Percentiles rank a stretch among this genome's conserved stretches.
These are phyloP conservation scores for Ectropis grisescens DNA, from an alignment of 1,140 invertebrate species.

Conservation along the genomic window DNA sequence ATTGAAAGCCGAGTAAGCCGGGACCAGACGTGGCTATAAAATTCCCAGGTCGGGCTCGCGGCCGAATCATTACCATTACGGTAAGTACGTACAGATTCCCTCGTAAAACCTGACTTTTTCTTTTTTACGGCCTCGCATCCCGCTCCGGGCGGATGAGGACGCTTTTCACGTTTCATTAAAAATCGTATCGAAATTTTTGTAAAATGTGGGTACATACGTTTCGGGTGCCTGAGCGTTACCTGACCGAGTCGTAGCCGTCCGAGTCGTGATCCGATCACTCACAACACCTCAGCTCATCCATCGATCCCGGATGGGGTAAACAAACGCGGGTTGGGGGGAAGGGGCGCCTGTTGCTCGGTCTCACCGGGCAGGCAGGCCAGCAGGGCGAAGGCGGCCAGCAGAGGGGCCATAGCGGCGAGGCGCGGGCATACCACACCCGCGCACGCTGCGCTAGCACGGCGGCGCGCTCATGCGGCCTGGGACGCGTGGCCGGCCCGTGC, in stretches of 20 bases:
- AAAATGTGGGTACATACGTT: no score
- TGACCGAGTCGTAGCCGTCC: no score
- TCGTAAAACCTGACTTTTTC: conserved; percentile 22
- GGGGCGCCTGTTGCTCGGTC: conserved; percentile 46
- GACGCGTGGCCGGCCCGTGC: conserved; percentile 45
- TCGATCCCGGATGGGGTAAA: conserved; percentile 45
- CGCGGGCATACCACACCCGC: conserved; percentile 65
- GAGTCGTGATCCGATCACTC: conserved; percentile 16
- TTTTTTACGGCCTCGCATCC: conserved; percentile 16
- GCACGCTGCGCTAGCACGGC: conserved; percentile 60
- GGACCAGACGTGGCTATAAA: no score
- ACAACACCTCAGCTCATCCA: conserved; percentile 45
- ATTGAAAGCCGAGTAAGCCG: no score
- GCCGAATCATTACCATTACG: conserved; percentile 18
- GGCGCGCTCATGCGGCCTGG: conserved; percentile 57
- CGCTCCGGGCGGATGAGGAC: no score
- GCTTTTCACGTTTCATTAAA: no score
- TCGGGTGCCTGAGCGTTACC: no score
- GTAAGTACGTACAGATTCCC: conserved; percentile 19
- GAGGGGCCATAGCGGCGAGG: conserved; percentile 50
- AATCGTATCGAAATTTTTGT: no score
- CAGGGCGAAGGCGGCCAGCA: conserved; percentile 52
- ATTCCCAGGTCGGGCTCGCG: conserved; percentile 8
- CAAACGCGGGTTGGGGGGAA: conserved; percentile 42
- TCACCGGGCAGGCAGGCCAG: conserved; percentile 55